phyloP scores from a whole-genome alignment of 2,113 vertebrate genomes.

The Macquaria australasica region DNA sequence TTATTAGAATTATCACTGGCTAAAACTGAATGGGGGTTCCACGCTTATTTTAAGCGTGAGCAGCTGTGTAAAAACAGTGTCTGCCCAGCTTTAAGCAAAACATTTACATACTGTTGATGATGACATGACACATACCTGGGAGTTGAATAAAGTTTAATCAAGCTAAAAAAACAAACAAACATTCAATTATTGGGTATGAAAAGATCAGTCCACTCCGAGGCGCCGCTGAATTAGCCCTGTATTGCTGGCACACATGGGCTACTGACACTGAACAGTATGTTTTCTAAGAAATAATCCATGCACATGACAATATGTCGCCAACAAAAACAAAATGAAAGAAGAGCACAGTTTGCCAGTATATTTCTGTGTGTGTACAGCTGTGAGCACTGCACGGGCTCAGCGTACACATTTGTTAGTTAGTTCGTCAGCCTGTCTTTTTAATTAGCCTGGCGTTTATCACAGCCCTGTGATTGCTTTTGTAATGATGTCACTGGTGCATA shows the following conservation, averaged over 20 bases:
- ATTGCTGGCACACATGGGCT: neutral
- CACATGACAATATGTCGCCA: constrained; percentile 1
- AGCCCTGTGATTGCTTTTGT: constrained; percentile 83
- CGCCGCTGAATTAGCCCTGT: neutral
- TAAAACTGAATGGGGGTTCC: neutral
- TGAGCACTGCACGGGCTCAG: constrained; percentile 16
- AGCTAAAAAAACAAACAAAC: neutral
- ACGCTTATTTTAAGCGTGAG: neutral
- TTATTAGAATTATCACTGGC: neutral
- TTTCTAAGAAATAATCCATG: neutral
- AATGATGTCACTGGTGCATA: constrained; percentile 85
- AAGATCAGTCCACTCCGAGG: neutral
- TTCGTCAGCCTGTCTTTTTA: constrained; percentile 80
- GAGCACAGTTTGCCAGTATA: neutral
- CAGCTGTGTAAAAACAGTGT: neutral
- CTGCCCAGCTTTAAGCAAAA: too few relatives aligned
- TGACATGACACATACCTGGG: neutral
- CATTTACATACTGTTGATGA: neutral
- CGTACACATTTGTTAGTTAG: constrained; percentile 59
- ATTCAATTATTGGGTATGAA: neutral
- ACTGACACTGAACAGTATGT: neutral
- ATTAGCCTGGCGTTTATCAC: constrained; percentile 84
- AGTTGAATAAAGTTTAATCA: neutral
- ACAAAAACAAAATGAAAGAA: neutral
- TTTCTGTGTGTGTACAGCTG: constrained; percentile 37